Conservation (phyloP, 2,888 invertebrate species). For the Cephus pygmeus region DNA sequence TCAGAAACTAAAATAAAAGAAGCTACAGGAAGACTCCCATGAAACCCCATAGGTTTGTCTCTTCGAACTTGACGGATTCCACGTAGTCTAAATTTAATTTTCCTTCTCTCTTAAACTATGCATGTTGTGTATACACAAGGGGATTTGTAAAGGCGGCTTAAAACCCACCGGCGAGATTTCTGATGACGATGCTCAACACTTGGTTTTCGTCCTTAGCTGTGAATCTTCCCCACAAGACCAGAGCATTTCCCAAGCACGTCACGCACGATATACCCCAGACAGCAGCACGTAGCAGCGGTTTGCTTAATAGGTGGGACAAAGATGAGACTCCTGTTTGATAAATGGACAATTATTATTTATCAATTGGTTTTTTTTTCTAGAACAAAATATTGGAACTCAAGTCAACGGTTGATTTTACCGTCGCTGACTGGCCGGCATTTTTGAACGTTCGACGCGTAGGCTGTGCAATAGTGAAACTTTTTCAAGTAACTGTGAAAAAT, state of each 20-base stretch:
- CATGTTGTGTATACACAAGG: neutral
- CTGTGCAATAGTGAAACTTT: slow-evolving; percentile 73
- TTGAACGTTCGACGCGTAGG: slow-evolving; percentile 69
- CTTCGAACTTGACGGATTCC: neutral
- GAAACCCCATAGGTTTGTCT: neutral
- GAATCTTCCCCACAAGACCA: slow-evolving; percentile 74
- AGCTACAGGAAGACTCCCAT: neutral
- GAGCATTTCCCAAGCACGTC: slow-evolving; percentile 72
- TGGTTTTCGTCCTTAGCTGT: slow-evolving; percentile 73
- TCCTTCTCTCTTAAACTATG: neutral
- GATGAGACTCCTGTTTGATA: slow-evolving; percentile 70
- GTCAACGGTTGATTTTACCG: slow-evolving; percentile 61
- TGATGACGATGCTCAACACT: slow-evolving; percentile 73
- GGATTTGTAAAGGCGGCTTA: neutral
- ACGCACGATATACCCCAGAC: slow-evolving; percentile 74
- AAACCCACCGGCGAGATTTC: slow-evolving; percentile 72
- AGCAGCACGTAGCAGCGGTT: slow-evolving; percentile 70
- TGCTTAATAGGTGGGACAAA: slow-evolving; percentile 70
- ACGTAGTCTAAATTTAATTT: neutral
- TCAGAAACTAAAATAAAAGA: slow-evolving; percentile 69
- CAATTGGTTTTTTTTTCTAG: slow-evolving; percentile 2
- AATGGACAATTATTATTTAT: slow-evolving; percentile 43
- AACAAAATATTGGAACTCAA: neutral
- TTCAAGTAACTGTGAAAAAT: slow-evolving; percentile 68
- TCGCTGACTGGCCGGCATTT: slow-evolving; percentile 73